Evolutionary conservation across 2,797 vertebrate genomes (phyloP).

Genomic region (Oreonectes daqikongensis): DNA sequence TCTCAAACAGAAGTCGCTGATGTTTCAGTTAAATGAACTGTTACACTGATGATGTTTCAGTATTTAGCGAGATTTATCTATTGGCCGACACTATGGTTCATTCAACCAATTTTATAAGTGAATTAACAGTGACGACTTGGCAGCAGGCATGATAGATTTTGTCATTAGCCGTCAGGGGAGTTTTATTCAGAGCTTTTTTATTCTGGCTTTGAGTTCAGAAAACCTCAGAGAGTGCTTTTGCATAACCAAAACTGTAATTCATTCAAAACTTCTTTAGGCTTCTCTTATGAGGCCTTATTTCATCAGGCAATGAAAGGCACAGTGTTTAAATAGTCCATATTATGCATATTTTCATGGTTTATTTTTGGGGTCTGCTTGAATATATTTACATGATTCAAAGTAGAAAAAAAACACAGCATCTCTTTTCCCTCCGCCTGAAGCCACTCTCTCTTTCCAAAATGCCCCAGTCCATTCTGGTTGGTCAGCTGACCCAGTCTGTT

Average conservation of each 20-base stretch:
- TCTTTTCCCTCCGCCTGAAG: too few species aligned
- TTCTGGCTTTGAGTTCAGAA: slow-evolving; percentile 2
- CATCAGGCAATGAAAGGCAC: not conserved
- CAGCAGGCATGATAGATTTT: slow-evolving; percentile 50
- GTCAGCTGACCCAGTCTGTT: too few species aligned
- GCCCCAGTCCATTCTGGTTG: too few species aligned
- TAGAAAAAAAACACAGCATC: too few species aligned
- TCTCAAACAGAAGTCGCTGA: not conserved
- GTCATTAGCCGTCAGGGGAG: slow-evolving; percentile 25
- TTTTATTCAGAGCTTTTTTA: slow-evolving; percentile 43
- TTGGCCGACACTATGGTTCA: slow-evolving; percentile 54
- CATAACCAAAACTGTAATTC: slow-evolving; percentile 1
- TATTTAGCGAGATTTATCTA: slow-evolving; percentile 49
- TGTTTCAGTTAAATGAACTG: slow-evolving; percentile 5
- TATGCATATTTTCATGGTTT: too few species aligned
- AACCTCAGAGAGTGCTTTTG: not conserved
- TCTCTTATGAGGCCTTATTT: not conserved
- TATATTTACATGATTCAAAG: too few species aligned
- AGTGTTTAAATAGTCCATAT: too few species aligned
- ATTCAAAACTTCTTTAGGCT: not conserved
- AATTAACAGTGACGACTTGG: slow-evolving; percentile 63
- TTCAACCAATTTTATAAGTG: slow-evolving; percentile 62
- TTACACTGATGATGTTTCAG: slow-evolving; percentile 2
- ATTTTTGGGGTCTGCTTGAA: too few species aligned
- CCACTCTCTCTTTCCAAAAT: too few species aligned